A percentile compares a stretch with the other conserved stretches of the same genome.
Evolutionary conservation across 2,797 vertebrate genomes (phyloP).

Genomic region (Microhierax caerulescens): DNA sequence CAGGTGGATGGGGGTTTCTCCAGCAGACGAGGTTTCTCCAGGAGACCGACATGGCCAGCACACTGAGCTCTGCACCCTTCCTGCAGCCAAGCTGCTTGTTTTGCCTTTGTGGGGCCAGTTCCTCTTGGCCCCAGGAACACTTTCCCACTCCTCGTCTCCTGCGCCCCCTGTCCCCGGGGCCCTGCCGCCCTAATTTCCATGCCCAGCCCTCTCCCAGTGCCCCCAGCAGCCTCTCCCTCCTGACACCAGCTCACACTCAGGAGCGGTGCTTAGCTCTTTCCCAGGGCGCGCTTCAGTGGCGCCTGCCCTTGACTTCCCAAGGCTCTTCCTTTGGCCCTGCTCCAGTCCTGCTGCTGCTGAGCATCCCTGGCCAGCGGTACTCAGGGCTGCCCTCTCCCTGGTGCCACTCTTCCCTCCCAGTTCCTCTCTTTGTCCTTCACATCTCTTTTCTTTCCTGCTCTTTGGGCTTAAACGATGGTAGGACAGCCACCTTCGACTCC

Average conservation of each 20-base stretch:
- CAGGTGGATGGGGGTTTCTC: not conserved
- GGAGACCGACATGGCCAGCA: rapidly evolving
- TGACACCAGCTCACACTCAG: not conserved
- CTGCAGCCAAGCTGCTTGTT: rapidly evolving
- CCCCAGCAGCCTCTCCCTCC: not conserved
- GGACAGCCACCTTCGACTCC: rapidly evolving
- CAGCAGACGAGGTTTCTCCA: not conserved
- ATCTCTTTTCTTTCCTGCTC: not conserved
- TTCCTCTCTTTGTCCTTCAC: not conserved
- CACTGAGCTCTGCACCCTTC: not conserved
- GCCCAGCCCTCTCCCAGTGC: not conserved
- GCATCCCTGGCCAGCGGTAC: not conserved
- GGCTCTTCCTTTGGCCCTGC: not conserved
- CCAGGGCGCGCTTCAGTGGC: rapidly evolving
- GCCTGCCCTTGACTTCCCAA: not conserved
- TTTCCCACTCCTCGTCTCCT: not conserved
- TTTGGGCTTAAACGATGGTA: not conserved
- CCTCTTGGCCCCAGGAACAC: not conserved
- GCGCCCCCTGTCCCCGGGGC: not conserved
- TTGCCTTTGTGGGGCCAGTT: not conserved
- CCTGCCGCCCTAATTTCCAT: not conserved
- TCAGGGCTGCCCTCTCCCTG: not conserved
- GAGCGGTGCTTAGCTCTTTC: not conserved
- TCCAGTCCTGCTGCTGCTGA: not conserved
- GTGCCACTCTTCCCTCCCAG: not conserved